phyloP scores from a whole-genome alignment of 2,797 vertebrate species.

The Hybognathus amarus region DNA sequence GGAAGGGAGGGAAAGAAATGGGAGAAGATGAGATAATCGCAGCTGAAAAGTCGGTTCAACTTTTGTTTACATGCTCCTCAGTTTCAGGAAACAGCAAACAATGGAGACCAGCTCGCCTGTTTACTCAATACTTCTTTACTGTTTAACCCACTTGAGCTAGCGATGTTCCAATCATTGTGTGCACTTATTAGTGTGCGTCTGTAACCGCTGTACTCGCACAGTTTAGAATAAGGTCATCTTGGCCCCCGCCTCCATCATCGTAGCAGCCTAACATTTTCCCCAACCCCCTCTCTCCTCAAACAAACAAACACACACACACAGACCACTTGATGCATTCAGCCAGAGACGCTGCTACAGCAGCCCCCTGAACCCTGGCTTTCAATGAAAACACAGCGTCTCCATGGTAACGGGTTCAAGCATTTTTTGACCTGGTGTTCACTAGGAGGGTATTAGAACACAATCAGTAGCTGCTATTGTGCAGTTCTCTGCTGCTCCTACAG shows the following conservation, averaged over 20 bases:
- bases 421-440: slow-evolving; percentile 61
- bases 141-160: slow-evolving; percentile 29
- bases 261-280: slow-evolving; percentile 29
- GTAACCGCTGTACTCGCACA: slow-evolving; percentile 36
- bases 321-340: slow-evolving; percentile 74
- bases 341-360: slow-evolving; percentile 69
- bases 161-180: neutral
- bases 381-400: slow-evolving; percentile 74
- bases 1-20: slow-evolving; percentile 61
- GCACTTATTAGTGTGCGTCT: slow-evolving; percentile 31
- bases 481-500: slow-evolving; percentile 2
- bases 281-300: slow-evolving; percentile 28
- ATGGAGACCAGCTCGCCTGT: neutral
- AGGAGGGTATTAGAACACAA: slow-evolving; percentile 56
- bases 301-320: slow-evolving; percentile 31
- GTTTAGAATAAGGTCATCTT: slow-evolving; percentile 56
- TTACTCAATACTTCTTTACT: neutral
- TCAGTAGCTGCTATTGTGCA: slow-evolving; percentile 29
- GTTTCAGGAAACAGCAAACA: neutral
- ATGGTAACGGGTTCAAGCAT: slow-evolving; percentile 76
- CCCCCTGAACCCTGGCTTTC: slow-evolving; percentile 60
- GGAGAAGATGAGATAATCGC: slow-evolving; percentile 25
- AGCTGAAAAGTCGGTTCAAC: slow-evolving; percentile 18
- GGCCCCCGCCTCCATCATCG: slow-evolving; percentile 34
- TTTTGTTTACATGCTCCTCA: slow-evolving; percentile 3